These are phyloP conservation scores for Zele albiditarsus DNA, from an alignment of 2,888 invertebrate genomes.

Conservation along the genomic window DNA sequence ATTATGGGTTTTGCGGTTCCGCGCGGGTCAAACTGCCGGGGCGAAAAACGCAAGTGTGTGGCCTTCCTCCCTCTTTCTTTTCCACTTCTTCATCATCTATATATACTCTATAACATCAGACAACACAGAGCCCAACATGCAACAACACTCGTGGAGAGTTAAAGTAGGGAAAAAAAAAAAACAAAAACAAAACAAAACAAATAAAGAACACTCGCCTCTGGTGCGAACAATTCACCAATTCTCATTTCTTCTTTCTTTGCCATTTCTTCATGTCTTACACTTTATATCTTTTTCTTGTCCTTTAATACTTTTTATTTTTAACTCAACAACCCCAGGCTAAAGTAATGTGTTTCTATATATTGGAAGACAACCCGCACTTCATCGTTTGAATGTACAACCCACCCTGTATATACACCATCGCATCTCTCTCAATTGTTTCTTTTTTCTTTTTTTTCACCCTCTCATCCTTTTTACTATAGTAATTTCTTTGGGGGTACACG, in stretches of 20 bases:
- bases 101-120: slow-evolving; percentile 9
- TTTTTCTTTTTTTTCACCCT: background rate
- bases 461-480: slow-evolving; percentile 44
- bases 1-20: slow-evolving; percentile 57
- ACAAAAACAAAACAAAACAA: too few relatives aligned
- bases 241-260: background rate
- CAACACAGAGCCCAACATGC: slow-evolving; percentile 10
- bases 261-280: background rate
- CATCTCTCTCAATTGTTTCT: background rate
- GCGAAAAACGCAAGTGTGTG: slow-evolving; percentile 29
- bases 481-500: slow-evolving; percentile 68
- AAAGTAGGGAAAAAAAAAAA: background rate
- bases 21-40: slow-evolving; percentile 51
- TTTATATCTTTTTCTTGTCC: background rate
- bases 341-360: slow-evolving; percentile 15
- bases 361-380: slow-evolving; percentile 5
- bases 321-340: slow-evolving; percentile 29
- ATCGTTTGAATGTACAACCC: background rate
- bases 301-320: slow-evolving; percentile 41
- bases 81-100: background rate
- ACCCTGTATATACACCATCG: background rate
- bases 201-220: slow-evolving; percentile 47
- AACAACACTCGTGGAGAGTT: background rate
- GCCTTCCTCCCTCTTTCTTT: background rate
- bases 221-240: slow-evolving; percentile 53